Evolutionary conservation across 2,797 vertebrate genomes (phyloP), one percentile per base, ranked within the genome.

Genomic region (Cynodonichthys magdalenae): DNA sequence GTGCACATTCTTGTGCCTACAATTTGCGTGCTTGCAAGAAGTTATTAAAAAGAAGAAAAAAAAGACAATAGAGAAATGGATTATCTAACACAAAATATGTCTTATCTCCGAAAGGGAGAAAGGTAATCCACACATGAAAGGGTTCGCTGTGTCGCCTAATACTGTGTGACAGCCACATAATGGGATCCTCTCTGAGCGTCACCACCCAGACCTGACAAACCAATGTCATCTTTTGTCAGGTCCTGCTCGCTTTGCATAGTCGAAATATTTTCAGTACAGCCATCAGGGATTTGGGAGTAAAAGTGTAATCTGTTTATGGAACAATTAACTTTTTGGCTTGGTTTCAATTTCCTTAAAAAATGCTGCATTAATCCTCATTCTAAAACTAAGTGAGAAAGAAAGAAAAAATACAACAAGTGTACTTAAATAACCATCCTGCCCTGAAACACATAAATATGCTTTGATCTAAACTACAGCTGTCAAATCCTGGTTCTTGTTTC

Each of bases 121-220:
- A 89, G 91, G 90, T 96, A 95, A 97, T 95, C 94, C 92, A 72
- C 88, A 93, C 86, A 92, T 93, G 91, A 94, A 95, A 95, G 92
- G 92, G 89, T 90, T 90, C 91, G 92, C 92, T 92, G 91, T 89
- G 88, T 91, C 77, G 89, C 82, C 90, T 96, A 95, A 94, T 89
- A 82, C 82, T 81, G 85, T 93, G 84, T 93, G 94, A 95, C 93
- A 94, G 93, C 82, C 68, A 61, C 84, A 95, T 89, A 95, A 96
- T 94, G 89, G 91, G 90, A 74, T 87, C 85, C 11, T 89, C 90
- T 88, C 83, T 81, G 75, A 92, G 89, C 67, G 29, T 85, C 92
- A 87, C 85, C 15, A 72, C 84, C 87, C 68, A 27, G 89, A 93
- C 91, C 87, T 79, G 92, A 93, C 89, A 93, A 84, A 81, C 86